phyloP scores from a whole-genome alignment of 1,140 invertebrate species.

The Tetranychus cinnabarinus region DNA sequence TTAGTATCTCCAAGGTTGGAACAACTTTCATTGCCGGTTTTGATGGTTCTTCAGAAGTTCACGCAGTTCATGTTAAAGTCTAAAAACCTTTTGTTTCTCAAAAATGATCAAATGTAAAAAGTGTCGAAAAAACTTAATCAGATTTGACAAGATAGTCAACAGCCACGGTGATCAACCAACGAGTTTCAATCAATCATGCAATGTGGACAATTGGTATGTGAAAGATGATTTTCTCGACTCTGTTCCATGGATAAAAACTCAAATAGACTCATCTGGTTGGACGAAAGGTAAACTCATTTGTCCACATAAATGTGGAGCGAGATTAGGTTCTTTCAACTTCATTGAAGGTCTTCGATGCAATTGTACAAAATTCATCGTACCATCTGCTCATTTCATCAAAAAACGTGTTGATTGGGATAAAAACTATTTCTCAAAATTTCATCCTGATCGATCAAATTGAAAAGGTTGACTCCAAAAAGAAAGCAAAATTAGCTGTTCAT shows the following conservation, averaged over 20 bases:
- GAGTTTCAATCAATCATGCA: not conserved
- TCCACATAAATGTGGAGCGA: constrained; percentile 25
- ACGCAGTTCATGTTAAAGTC: no score
- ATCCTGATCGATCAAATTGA: not conserved
- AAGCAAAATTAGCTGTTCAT: no score
- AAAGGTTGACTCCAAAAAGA: not conserved
- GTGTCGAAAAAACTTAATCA: not conserved
- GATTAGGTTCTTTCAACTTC: constrained; percentile 35
- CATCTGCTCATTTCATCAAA: constrained; percentile 14
- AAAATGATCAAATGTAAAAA: not conserved
- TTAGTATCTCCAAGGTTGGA: no score
- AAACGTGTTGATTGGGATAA: not conserved
- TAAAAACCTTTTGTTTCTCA: not conserved
- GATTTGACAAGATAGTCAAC: not conserved
- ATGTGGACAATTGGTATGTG: not conserved
- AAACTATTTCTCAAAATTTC: not conserved
- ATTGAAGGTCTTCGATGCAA: constrained; percentile 30
- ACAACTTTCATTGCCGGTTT: no score
- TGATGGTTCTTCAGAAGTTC: no score
- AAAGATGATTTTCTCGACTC: not conserved
- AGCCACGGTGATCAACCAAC: not conserved
- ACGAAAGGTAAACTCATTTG: constrained; percentile 33
- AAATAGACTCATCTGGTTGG: constrained; percentile 22
- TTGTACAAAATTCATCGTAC: constrained; percentile 26
- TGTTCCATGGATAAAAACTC: constrained; percentile 4